phyloP scores from a whole-genome alignment of 2,797 vertebrate genomes.

The Epinephelus awoara region DNA sequence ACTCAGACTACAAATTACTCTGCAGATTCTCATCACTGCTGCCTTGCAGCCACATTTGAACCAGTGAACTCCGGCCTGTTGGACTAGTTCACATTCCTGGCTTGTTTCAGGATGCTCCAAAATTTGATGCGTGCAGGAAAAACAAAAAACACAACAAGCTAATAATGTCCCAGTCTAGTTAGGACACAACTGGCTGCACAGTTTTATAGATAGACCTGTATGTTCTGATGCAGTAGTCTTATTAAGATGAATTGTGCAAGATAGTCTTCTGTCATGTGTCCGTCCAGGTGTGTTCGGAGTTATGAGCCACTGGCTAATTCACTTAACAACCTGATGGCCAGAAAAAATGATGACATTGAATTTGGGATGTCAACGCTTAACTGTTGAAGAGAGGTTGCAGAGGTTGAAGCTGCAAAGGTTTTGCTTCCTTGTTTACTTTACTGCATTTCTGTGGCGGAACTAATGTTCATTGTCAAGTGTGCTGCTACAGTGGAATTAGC shows the following conservation, averaged over 20 bases:
- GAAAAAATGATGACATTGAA: too few species aligned
- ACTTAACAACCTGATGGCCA: too few species aligned
- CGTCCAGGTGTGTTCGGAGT: neutral
- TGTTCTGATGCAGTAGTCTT: neutral
- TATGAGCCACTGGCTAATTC: neutral
- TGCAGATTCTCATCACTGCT: slow-evolving; percentile 60
- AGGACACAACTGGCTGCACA: neutral
- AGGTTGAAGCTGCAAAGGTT: too few species aligned
- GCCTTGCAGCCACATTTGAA: slow-evolving; percentile 51
- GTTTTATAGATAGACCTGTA: neutral
- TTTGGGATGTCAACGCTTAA: too few species aligned
- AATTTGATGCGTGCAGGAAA: slow-evolving; percentile 29
- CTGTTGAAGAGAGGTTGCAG: too few species aligned
- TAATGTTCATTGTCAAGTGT: too few species aligned
- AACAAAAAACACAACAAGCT: slow-evolving; percentile 25
- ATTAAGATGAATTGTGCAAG: slow-evolving; percentile 1
- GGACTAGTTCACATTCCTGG: slow-evolving; percentile 37
- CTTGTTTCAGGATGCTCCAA: slow-evolving; percentile 42
- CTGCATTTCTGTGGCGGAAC: too few species aligned
- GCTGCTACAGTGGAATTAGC: too few species aligned
- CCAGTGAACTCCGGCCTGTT: slow-evolving; percentile 56
- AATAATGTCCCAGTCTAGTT: slow-evolving; percentile 17
- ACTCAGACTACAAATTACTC: slow-evolving; percentile 69
- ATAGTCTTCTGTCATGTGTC: neutral
- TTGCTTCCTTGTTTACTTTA: too few species aligned